A percentile compares a stretch with the other conserved stretches of the same genome.
These are phyloP conservation scores for Cavia aperea DNA, from an alignment of 2,113 vertebrate species.

Conservation along the genomic window DNA sequence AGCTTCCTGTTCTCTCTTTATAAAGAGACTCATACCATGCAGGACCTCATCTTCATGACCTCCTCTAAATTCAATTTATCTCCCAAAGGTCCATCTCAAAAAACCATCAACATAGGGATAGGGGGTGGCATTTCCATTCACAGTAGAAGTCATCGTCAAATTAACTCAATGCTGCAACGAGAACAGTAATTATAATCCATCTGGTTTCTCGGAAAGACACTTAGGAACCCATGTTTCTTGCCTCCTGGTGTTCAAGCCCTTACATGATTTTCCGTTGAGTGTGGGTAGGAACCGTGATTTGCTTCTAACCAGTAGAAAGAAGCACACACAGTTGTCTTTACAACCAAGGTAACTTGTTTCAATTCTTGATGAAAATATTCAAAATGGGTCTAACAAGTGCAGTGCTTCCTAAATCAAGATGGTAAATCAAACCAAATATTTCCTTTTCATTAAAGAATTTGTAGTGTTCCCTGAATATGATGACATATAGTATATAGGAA, in stretches of 20 bases:
- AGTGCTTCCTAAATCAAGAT: not conserved
- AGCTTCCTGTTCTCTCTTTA: not conserved
- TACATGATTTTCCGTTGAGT: not conserved
- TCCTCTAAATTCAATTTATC: not conserved
- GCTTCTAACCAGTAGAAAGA: not conserved
- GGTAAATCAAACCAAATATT: not conserved
- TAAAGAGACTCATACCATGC: not conserved
- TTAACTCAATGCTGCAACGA: not conserved
- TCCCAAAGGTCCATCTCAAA: not conserved
- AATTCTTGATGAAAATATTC: slow-evolving; percentile 9
- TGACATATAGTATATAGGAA: not conserved
- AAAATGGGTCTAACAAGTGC: not conserved
- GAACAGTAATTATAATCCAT: not conserved
- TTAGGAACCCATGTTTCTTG: not conserved
- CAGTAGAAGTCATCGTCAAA: not conserved
- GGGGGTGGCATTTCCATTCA: not conserved
- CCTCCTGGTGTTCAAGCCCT: not conserved
- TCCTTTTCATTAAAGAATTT: slow-evolving; percentile 23
- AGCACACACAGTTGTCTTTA: not conserved
- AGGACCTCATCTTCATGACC: not conserved
- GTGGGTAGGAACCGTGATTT: not conserved
- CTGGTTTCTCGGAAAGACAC: not conserved
- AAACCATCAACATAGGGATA: not conserved
- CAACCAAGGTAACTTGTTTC: slow-evolving; percentile 9
- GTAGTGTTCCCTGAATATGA: not conserved